Base-by-base conservation (phyloP, 64 coral and sea anemone genomes). In the Actinia tenebrosa region DNA sequence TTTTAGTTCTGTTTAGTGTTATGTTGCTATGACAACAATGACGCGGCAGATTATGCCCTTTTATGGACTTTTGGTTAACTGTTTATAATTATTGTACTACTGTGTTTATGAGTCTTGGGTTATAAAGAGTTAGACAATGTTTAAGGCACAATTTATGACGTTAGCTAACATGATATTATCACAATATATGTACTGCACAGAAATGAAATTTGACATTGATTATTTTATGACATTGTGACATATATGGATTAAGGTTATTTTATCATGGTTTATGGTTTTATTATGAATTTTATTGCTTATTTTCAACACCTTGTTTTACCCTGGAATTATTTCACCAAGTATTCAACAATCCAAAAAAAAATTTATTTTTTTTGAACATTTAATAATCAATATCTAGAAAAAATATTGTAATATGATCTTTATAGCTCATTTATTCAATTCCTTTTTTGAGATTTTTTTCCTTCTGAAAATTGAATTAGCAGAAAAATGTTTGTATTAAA, bases 1-100 rank as follows among this genome's bases (percentile, higher is more conserved):
- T 69, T 69, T 69, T 69, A 75, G 69, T 30, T 42, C 2, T 75
- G 69, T 75, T 43, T 43, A 43, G 25, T 75, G 69, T 75, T 75
- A 75, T 75, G 69, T 75, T 75, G n/a, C 26, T 25, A 75, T 42
- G 69, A 75, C 69, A 75, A 75, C 69, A 75, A 30, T 27, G 25
- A 75, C 13, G 3, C 26, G 20, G 13, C 63, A 66, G 69, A 43
- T 75, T 75, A 75, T 75, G 27, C 3, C 25, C 27, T 3, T 75
- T 66, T 75, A 26, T 75, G 69, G 26, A 30, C 26, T 75, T 75
- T 75, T 13, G 63, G n/a, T 75, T n/a, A 58, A 11, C 56, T 58
- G 47, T 50, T 16, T 75, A 75, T 26, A 9, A 16, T 27, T 75
- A 14, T 37, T 42, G 27, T 23, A 30, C 20, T 75, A 43, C 8